Conservation (phyloP, 2,113 vertebrate genomes). For the Mormoops blainvillei region DNA sequence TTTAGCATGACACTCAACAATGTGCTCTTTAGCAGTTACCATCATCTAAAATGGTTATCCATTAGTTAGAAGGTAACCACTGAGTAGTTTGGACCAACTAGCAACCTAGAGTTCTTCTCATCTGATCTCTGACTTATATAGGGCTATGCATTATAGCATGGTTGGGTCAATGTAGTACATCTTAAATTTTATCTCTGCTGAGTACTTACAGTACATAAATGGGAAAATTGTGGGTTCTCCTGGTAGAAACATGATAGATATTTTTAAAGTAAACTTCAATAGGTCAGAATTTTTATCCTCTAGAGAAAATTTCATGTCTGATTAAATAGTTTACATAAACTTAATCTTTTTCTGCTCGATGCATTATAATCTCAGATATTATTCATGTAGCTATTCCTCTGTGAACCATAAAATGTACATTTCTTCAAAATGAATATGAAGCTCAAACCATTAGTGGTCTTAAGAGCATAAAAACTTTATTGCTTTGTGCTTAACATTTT, state of each 20-base stretch:
- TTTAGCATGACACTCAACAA: neutral
- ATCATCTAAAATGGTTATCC: neutral
- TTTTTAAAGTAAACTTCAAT: constrained; percentile 83
- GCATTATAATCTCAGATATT: constrained; percentile 87
- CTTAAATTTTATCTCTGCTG: constrained; percentile 59
- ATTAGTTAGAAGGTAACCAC: neutral
- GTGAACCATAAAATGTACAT: constrained; percentile 89
- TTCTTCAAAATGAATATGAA: constrained; percentile 88
- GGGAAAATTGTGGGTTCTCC: constrained; percentile 68
- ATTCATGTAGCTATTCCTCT: constrained; percentile 88
- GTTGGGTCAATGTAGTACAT: constrained; percentile 18
- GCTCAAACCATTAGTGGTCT: constrained; percentile 87
- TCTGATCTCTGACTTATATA: neutral
- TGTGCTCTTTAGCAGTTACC: neutral
- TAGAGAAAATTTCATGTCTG: constrained; percentile 85
- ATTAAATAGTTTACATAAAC: constrained; percentile 91
- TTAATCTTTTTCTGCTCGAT: constrained; percentile 85
- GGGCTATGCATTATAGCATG: neutral
- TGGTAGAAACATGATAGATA: constrained; percentile 74
- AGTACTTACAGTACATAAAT: constrained; percentile 76
- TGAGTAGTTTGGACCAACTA: neutral
- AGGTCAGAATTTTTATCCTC: constrained; percentile 84
- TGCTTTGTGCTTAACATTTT: constrained; percentile 88
- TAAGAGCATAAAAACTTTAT: constrained; percentile 89
- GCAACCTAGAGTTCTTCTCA: neutral